These are phyloP conservation scores for Ochlodes sylvanus DNA, from an alignment of 2,888 invertebrate species.

Conservation along the genomic window DNA sequence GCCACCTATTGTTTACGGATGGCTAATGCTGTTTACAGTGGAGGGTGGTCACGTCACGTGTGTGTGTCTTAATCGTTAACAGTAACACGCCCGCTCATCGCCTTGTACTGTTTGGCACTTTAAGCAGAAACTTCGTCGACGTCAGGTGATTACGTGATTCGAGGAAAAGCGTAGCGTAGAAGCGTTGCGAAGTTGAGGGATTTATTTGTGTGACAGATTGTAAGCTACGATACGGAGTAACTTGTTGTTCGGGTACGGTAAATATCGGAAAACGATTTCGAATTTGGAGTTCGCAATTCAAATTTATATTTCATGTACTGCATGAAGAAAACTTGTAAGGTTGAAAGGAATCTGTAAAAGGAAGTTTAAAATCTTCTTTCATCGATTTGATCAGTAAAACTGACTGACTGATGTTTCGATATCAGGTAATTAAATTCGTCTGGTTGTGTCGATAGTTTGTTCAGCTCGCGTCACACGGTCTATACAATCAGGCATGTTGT, in stretches of 20 bases:
- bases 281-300: conserved; percentile 55
- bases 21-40: conserved; percentile 78
- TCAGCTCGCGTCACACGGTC: conserved; percentile 9
- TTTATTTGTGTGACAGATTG: conserved; percentile 63
- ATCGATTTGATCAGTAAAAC: conserved; percentile 54
- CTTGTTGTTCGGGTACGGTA: conserved; percentile 55
- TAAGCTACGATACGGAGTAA: conserved; percentile 49
- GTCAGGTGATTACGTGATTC: conserved; percentile 67
- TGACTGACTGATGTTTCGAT: conserved; percentile 47
- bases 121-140: conserved; percentile 64
- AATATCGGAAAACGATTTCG: conserved; percentile 62
- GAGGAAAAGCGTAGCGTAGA: conserved; percentile 48
- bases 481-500: conserved; percentile 52
- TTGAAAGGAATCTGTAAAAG: conserved; percentile 1
- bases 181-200: conserved; percentile 54
- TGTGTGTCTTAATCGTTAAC: conserved; percentile 81
- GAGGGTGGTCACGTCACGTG: conserved; percentile 70
- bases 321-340: conserved; percentile 54
- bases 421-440: conserved; percentile 49
- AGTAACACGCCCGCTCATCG: conserved; percentile 70
- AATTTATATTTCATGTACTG: conserved; percentile 64
- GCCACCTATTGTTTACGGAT: conserved; percentile 72
- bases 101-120: conserved; percentile 66
- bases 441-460: conserved; percentile 22
- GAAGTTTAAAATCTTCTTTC: conserved; percentile 41